phyloP scores from a whole-genome alignment of 1,140 invertebrate species.

The Arion vulgaris region DNA sequence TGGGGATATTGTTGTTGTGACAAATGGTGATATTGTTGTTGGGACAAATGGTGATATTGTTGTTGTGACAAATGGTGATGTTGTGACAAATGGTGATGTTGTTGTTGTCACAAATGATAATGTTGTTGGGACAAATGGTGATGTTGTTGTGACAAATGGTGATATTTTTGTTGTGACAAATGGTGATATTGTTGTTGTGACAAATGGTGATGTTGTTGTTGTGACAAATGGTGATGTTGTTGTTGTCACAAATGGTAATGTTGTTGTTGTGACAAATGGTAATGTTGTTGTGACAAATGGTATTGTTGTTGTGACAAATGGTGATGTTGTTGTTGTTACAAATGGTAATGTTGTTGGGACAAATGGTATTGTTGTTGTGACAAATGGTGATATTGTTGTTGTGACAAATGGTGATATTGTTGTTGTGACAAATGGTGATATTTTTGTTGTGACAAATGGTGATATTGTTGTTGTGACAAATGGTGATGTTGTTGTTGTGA shows the following conservation, averaged over 20 bases:
- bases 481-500: too few relatives aligned
- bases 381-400: too few relatives aligned
- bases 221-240: neutral
- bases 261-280: too few relatives aligned
- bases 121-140: too few relatives aligned
- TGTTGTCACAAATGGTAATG: too few relatives aligned
- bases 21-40: neutral
- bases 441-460: neutral
- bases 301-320: too few relatives aligned
- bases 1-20: neutral
- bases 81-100: neutral
- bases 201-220: neutral
- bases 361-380: neutral
- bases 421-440: neutral
- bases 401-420: neutral
- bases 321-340: too few relatives aligned
- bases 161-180: too few relatives aligned
- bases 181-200: too few relatives aligned
- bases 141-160: neutral
- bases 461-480: neutral
- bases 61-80: neutral
- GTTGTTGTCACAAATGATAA: too few relatives aligned
- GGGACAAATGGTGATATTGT: neutral
- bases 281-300: neutral
- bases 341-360: neutral